Evolutionary conservation across 2,113 vertebrate species (phyloP).

Genomic region (Vombatus ursinus): DNA sequence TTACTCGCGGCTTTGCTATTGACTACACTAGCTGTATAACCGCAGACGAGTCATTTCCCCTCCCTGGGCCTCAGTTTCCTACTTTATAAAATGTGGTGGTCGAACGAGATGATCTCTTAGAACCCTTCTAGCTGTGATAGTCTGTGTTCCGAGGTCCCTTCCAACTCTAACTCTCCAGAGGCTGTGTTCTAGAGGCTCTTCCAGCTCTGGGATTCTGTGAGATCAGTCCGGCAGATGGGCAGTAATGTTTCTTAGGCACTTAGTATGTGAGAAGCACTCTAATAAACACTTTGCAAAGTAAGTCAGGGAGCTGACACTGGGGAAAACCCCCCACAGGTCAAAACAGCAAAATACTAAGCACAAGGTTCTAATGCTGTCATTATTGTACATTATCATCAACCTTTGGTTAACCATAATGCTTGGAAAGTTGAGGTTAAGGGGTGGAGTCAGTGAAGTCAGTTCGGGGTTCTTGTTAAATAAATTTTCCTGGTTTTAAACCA

Average conservation of each 20-base stretch:
- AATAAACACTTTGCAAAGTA: neutral
- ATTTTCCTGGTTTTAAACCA: conserved; percentile 32
- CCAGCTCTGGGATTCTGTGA: neutral
- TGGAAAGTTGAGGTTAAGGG: neutral
- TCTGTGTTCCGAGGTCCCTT: neutral
- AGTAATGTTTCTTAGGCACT: neutral
- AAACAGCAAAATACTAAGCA: neutral
- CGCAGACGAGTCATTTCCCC: neutral
- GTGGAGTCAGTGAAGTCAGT: neutral
- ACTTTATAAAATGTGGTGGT: neutral
- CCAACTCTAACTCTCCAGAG: neutral
- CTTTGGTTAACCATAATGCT: neutral
- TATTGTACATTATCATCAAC: neutral
- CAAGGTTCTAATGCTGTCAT: neutral
- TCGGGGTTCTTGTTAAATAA: neutral
- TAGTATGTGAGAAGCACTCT: neutral
- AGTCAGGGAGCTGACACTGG: neutral
- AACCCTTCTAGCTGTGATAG: neutral
- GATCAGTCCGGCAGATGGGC: neutral
- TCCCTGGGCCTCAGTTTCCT: neutral
- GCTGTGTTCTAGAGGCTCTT: neutral
- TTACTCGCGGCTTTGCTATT: neutral
- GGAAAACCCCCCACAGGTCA: neutral
- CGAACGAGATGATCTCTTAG: neutral
- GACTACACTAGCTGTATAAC: neutral